Percentiles rank a stretch among this genome's conserved stretches.
Conservation (phyloP, 1,140 invertebrate species). For the Hydropsyche tenuis region DNA sequence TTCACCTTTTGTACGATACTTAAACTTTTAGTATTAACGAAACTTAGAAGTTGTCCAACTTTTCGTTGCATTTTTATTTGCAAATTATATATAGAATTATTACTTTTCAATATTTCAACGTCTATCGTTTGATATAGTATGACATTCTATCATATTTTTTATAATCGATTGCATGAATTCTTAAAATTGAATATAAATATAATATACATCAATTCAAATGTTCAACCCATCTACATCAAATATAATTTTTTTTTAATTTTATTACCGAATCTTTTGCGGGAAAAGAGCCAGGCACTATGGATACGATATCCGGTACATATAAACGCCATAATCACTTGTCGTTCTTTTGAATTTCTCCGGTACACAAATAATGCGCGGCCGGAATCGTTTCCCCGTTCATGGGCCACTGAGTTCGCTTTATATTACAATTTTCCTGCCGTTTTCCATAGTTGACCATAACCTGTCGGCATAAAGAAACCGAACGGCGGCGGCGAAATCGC, state of each 20-base stretch:
- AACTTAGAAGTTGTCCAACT: slow-evolving; percentile 5
- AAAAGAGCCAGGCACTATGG: background rate
- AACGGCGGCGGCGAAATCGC: slow-evolving; percentile 17
- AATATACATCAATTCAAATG: too few relatives aligned
- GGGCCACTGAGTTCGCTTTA: slow-evolving; percentile 25
- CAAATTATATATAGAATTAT: too few relatives aligned
- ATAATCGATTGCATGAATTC: background rate
- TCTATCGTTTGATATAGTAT: too few relatives aligned
- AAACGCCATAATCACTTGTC: background rate
- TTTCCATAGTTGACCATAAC: slow-evolving; percentile 43
- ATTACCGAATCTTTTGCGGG: background rate
- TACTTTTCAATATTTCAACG: background rate
- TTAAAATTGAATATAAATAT: too few relatives aligned
- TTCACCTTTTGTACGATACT: slow-evolving; percentile 11
- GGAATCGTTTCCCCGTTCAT: slow-evolving; percentile 18
- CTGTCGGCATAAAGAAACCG: slow-evolving; percentile 41
- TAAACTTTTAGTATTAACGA: background rate
- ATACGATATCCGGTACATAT: background rate
- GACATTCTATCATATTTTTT: too few relatives aligned
- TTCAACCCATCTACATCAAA: background rate
- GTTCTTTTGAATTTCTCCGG: slow-evolving; percentile 11
- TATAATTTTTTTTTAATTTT: background rate
- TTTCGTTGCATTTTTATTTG: too few relatives aligned
- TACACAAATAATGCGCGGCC: background rate
- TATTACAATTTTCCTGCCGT: slow-evolving; percentile 31